These are phyloP conservation scores for Neolamprologus ventralis DNA, from an alignment of 2,113 vertebrate species.

Conservation along the genomic window DNA sequence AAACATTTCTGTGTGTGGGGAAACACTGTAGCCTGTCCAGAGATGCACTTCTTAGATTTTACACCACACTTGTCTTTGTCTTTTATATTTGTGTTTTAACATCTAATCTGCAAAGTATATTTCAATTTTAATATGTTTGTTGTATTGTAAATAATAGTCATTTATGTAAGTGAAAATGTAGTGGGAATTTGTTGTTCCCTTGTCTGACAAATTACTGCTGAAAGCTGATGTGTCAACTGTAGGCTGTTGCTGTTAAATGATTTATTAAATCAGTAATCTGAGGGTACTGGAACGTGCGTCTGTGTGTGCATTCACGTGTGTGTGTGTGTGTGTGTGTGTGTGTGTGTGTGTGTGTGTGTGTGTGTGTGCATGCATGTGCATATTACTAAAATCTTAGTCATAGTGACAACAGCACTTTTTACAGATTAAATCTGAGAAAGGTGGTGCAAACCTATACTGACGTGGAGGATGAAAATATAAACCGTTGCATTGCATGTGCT, in stretches of 20 bases:
- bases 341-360: rapidly evolving
- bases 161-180: neutral
- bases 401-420: neutral
- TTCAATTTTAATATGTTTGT: neutral
- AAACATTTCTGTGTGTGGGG: neutral
- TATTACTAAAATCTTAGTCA: neutral
- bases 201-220: neutral
- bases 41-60: neutral
- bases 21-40: neutral
- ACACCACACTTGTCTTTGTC: neutral
- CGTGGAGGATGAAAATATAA: neutral
- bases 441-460: neutral
- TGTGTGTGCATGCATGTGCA: neutral
- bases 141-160: neutral
- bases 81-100: neutral
- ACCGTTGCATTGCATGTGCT: neutral
- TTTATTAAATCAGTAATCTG: slow-evolving; percentile 10
- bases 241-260: slow-evolving; percentile 19
- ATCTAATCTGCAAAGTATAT: neutral
- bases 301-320: neutral
- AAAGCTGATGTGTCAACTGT: neutral
- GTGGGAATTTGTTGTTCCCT: neutral
- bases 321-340: neutral
- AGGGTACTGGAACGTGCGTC: neutral
- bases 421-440: neutral